These are phyloP conservation scores for Helarctos malayanus DNA, from an alignment of 2,797 vertebrate genomes.

Conservation along the genomic window DNA sequence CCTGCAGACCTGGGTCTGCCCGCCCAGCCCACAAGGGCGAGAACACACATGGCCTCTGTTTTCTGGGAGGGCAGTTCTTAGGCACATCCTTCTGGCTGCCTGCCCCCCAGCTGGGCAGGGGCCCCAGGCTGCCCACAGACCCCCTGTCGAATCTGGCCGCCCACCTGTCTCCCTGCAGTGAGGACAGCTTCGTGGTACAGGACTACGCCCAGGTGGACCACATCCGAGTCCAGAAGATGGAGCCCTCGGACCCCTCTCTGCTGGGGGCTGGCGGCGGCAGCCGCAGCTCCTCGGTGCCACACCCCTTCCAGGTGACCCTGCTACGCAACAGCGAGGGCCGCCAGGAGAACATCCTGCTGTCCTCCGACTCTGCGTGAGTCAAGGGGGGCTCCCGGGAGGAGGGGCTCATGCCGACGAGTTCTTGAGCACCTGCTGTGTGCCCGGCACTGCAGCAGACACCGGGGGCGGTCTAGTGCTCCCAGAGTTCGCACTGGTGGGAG, in stretches of 20 bases:
- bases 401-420: not conserved
- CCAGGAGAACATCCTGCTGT: constrained; percentile 91
- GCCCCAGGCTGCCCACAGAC: not conserved
- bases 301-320: constrained; percentile 93
- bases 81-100: accelerated
- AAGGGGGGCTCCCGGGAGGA: accelerated
- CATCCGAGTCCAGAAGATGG: constrained; percentile 90
- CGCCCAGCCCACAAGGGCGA: accelerated
- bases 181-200: constrained; percentile 95
- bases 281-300: constrained; percentile 72
- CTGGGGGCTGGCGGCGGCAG: constrained; percentile 3
- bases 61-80: not conserved
- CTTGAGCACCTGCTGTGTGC: accelerated
- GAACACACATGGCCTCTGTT: accelerated
- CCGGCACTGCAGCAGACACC: accelerated
- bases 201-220: constrained; percentile 95
- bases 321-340: constrained; percentile 94
- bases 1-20: not conserved
- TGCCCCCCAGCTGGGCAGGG: accelerated
- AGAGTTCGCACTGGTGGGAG: accelerated
- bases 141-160: accelerated
- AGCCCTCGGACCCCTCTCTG: constrained; percentile 85
- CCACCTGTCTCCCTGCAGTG: constrained; percentile 87
- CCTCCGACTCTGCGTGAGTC: constrained; percentile 93
- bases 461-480: accelerated